Evolutionary conservation across 2,797 vertebrate genomes (phyloP).

Genomic region (Bovichtus diacanthus): DNA sequence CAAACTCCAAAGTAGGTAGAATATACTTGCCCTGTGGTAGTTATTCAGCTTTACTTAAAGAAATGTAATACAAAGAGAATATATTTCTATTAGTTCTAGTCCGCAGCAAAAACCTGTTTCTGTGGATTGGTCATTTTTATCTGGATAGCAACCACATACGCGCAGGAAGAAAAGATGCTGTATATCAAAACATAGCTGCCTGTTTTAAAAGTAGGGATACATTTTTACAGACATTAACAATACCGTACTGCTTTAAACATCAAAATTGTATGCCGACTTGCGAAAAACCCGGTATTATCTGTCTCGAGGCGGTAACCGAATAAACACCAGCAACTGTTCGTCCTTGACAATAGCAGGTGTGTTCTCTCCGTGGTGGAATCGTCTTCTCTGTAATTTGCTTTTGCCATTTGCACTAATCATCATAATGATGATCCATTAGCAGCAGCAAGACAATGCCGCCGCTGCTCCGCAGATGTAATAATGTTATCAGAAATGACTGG

Average conservation of each 20-base stretch:
- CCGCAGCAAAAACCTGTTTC: neutral
- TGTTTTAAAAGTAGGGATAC: constrained; percentile 33
- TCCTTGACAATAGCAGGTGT: constrained; percentile 31
- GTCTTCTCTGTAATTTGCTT: constrained; percentile 53
- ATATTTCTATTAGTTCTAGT: neutral
- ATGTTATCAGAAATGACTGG: constrained; percentile 28
- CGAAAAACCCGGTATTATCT: constrained; percentile 4
- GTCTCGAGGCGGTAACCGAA: constrained; percentile 43
- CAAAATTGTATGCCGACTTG: constrained; percentile 18
- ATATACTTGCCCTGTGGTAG: neutral
- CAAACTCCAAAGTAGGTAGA: constrained; percentile 12
- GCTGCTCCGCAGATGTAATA: constrained; percentile 46
- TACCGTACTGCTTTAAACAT: constrained; percentile 7
- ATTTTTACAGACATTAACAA: constrained; percentile 24
- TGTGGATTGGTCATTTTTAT: neutral
- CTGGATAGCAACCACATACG: neutral
- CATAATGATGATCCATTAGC: constrained; percentile 57
- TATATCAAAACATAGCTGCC: constrained; percentile 9
- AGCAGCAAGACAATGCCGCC: constrained; percentile 6
- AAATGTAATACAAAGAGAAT: neutral
- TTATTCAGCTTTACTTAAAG: neutral
- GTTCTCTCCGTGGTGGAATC: constrained; percentile 34
- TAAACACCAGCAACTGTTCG: constrained; percentile 74
- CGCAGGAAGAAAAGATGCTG: neutral
- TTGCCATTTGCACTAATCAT: constrained; percentile 53